Evolutionary conservation across 2,888 invertebrate species (phyloP).

Genomic region (Suillia variegata): DNA sequence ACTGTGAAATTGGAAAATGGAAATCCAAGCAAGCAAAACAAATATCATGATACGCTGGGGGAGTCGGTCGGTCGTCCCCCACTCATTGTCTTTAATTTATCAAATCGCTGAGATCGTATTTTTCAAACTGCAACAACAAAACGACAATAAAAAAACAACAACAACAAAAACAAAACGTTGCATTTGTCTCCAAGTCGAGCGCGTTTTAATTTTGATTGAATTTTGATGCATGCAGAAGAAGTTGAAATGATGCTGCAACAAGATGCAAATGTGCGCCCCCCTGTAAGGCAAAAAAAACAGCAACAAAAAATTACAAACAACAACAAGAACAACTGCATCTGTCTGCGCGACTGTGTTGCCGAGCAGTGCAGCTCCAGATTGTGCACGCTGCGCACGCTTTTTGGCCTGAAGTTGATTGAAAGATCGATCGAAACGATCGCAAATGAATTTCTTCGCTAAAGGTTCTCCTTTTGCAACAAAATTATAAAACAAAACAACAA

Average conservation of each 20-base stretch:
- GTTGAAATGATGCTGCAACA: constrained; percentile 10
- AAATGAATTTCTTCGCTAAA: constrained; percentile 11
- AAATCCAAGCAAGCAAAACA: too few relatives aligned
- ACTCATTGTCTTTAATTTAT: background rate
- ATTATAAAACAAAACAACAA: background rate
- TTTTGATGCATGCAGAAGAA: constrained; percentile 45
- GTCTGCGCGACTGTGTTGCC: background rate
- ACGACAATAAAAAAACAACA: background rate
- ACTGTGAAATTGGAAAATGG: too few relatives aligned
- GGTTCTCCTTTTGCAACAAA: background rate
- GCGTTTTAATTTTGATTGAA: constrained; percentile 50
- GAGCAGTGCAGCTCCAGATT: constrained; percentile 29
- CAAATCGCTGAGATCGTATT: background rate
- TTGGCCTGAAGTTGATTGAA: constrained; percentile 40
- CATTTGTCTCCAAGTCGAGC: background rate
- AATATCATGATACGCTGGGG: constrained; percentile 1
- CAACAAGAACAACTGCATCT: background rate
- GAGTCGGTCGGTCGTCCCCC: background rate
- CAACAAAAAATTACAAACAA: too few relatives aligned
- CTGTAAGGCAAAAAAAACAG: constrained; percentile 19
- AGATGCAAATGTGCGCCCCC: constrained; percentile 19
- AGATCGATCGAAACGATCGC: constrained; percentile 39
- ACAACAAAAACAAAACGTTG: too few relatives aligned
- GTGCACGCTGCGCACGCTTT: constrained; percentile 34
- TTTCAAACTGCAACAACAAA: background rate